phyloP scores from a whole-genome alignment of 2,888 invertebrate genomes.

The Tetragnatha montana region DNA sequence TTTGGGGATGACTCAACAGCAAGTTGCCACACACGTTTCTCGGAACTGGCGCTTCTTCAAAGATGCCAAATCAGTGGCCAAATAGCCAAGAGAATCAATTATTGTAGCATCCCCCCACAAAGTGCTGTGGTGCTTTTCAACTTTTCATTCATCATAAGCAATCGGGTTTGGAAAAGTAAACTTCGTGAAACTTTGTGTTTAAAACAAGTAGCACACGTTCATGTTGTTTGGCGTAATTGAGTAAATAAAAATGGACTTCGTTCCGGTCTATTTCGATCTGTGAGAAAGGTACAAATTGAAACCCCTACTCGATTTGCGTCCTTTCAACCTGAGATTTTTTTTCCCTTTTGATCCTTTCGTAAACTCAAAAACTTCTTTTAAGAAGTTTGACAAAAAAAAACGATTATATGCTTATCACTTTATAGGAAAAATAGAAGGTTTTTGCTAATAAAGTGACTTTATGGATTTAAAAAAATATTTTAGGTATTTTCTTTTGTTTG shows the following conservation, averaged over 20 bases:
- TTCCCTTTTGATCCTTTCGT: too few species aligned
- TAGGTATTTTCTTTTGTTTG: too few species aligned
- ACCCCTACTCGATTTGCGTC: not conserved
- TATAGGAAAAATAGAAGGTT: too few species aligned
- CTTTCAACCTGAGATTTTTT: too few species aligned
- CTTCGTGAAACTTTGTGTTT: not conserved
- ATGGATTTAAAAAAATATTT: too few species aligned
- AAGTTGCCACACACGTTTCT: constrained; percentile 30
- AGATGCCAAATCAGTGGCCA: constrained; percentile 11
- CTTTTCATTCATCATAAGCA: too few species aligned
- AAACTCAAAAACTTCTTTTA: too few species aligned
- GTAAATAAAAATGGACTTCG: not conserved
- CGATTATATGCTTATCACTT: too few species aligned
- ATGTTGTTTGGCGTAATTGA: not conserved
- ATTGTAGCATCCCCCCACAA: too few species aligned
- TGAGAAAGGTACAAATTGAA: not conserved
- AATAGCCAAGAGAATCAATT: not conserved
- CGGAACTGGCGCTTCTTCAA: constrained; percentile 14
- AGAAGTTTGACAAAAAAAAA: too few species aligned
- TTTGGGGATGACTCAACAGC: constrained; percentile 27
- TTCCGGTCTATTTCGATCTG: not conserved
- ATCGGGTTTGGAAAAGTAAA: not conserved
- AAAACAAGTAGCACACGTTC: not conserved
- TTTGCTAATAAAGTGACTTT: too few species aligned
- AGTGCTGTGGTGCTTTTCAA: too few species aligned